A percentile compares a stretch with the other conserved stretches of the same genome.
These are phyloP conservation scores for Heterodera filipjevi DNA, from an alignment of 2,888 invertebrate genomes.

Conservation along the genomic window DNA sequence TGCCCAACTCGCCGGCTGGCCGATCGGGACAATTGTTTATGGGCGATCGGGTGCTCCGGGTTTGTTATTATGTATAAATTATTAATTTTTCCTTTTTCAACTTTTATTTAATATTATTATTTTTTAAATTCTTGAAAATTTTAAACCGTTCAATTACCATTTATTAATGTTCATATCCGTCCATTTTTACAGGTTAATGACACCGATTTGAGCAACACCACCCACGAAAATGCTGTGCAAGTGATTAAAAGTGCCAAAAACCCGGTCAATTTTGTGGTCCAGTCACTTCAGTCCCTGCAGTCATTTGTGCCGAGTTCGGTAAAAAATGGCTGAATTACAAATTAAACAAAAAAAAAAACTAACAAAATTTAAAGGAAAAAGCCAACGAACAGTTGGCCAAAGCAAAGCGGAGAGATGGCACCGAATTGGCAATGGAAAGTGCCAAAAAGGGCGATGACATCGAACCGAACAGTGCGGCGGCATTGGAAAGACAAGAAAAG, in stretches of 20 bases:
- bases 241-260: constrained; percentile 87
- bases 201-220: constrained; percentile 83
- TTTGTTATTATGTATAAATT: no score
- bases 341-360: background rate
- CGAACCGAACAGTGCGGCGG: constrained; percentile 51
- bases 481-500: constrained; percentile 67
- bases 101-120: constrained; percentile 14
- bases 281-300: constrained; percentile 71
- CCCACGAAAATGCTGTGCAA: constrained; percentile 90
- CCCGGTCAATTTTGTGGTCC: constrained; percentile 86
- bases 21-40: constrained; percentile 74
- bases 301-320: constrained; percentile 18
- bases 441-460: constrained; percentile 19
- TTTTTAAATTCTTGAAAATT: constrained; percentile 21
- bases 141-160: no score
- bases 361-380: background rate
- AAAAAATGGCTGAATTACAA: background rate
- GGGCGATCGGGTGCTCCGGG: constrained; percentile 70
- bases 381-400: background rate
- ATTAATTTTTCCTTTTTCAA: no score
- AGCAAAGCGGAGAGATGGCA: background rate
- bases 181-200: constrained; percentile 76
- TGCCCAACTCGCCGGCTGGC: constrained; percentile 90
- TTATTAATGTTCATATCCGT: no score
- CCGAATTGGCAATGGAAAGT: background rate